Evolutionary conservation across 2,797 vertebrate genomes (phyloP).

Genomic region (Eidolon dupreanum): DNA sequence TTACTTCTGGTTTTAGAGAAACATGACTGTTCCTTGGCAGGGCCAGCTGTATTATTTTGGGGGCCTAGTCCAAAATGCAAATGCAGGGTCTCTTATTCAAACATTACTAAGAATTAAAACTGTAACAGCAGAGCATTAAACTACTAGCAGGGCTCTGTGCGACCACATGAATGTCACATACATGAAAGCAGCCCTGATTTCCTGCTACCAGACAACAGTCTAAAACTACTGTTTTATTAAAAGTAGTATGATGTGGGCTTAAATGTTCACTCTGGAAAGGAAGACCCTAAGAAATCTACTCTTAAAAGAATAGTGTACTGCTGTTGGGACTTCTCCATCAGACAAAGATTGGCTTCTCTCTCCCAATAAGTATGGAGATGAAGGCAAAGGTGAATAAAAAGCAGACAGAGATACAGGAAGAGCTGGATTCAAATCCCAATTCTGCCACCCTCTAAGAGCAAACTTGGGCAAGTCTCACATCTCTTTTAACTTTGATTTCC

Average conservation of each 20-base stretch:
- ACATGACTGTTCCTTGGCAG: not conserved
- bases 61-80: not conserved
- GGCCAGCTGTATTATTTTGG: not conserved
- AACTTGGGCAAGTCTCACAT: not conserved
- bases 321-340: not conserved
- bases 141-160: not conserved
- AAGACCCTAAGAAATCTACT: not conserved
- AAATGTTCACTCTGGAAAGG: not conserved
- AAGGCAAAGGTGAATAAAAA: not conserved
- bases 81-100: not conserved
- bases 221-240: not conserved
- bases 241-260: not conserved
- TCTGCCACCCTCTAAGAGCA: not conserved
- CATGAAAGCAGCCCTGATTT: not conserved
- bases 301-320: not conserved
- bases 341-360: not conserved
- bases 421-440: no score
- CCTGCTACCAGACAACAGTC: not conserved
- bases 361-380: not conserved
- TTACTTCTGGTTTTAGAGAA: not conserved
- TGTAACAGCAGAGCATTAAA: not conserved
- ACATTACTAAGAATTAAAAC: not conserved
- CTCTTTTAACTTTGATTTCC: not conserved
- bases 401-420: not conserved
- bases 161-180: accelerated